Percentiles rank a stretch among this genome's conserved stretches.
Evolutionary conservation across 2,888 invertebrate species (phyloP).

Genomic region (Scaptomyza polygonia): DNA sequence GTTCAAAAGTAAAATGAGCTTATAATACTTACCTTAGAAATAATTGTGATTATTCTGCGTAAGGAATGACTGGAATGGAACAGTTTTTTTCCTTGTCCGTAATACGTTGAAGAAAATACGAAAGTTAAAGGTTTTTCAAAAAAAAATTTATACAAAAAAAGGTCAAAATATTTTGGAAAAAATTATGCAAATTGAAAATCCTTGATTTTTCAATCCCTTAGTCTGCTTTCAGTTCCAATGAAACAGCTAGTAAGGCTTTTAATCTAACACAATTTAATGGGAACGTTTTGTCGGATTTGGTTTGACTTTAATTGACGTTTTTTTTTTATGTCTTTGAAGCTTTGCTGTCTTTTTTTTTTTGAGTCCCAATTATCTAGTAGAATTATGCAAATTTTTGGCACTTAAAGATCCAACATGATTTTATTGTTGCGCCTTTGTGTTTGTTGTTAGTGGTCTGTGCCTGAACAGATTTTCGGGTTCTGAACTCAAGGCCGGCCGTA

Average conservation of each 20-base stretch:
- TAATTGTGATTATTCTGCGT: not conserved
- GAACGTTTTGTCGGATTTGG: not conserved
- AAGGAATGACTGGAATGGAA: not conserved
- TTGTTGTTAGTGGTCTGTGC: not conserved
- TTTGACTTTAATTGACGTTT: not conserved
- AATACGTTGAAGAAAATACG: too few species aligned
- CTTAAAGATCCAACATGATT: slow-evolving; percentile 35
- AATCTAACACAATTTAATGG: not conserved
- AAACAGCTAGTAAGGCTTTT: too few species aligned
- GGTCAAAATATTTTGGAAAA: too few species aligned
- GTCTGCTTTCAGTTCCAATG: too few species aligned
- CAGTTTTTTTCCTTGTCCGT: too few species aligned
- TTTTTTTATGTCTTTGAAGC: not conserved
- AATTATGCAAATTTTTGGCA: slow-evolving; percentile 49
- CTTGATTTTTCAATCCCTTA: too few species aligned
- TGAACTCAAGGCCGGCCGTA: slow-evolving; percentile 42
- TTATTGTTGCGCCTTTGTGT: slow-evolving; percentile 21
- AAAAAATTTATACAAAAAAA: too few species aligned
- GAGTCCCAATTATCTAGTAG: slow-evolving; percentile 30
- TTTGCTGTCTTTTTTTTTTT: not conserved
- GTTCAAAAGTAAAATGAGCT: too few species aligned
- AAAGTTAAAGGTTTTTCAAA: too few species aligned
- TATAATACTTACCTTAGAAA: not conserved
- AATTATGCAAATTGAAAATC: too few species aligned
- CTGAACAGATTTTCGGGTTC: slow-evolving; percentile 33